These are phyloP conservation scores for Pomacea maculata DNA, from an alignment of 1,140 invertebrate species.

Conservation along the genomic window DNA sequence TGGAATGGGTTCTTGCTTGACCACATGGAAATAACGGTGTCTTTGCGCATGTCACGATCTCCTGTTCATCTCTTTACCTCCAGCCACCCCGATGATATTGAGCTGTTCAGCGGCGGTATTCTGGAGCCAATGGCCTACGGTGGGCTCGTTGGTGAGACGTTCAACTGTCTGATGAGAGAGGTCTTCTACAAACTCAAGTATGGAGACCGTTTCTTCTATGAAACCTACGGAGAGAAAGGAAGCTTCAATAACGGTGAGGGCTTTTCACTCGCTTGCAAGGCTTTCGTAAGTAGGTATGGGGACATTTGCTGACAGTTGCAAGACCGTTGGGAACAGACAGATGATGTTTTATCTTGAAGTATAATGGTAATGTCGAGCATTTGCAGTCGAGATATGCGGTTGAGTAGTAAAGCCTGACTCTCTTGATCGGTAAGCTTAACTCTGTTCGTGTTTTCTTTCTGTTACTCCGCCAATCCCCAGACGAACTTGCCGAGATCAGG, in stretches of 20 bases:
- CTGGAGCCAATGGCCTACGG: conserved; percentile 81
- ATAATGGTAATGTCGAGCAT: too few species aligned
- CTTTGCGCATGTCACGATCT: too few species aligned
- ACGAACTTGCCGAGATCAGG: conserved; percentile 13
- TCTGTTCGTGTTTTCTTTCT: neutral
- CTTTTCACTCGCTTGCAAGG: too few species aligned
- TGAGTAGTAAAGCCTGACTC: neutral
- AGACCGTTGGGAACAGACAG: too few species aligned
- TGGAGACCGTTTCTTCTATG: conserved; percentile 94
- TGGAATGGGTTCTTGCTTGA: neutral
- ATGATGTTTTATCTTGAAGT: too few species aligned
- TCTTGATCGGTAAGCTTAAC: neutral
- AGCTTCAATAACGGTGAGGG: conserved; percentile 15
- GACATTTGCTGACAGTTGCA: too few species aligned
- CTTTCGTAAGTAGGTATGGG: too few species aligned
- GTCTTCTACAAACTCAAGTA: conserved; percentile 90
- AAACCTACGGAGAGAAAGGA: neutral
- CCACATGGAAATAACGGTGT: too few species aligned
- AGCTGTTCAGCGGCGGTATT: conserved; percentile 66
- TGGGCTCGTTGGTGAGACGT: conserved; percentile 92
- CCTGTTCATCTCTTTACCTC: neutral
- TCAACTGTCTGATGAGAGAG: conserved; percentile 94
- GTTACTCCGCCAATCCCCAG: neutral
- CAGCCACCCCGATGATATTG: conserved; percentile 57
- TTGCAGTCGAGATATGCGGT: too few species aligned